Percentiles rank a stretch among this genome's conserved stretches.
phyloP scores from a whole-genome alignment of 2,797 vertebrate genomes.

The Malurus splendens region DNA sequence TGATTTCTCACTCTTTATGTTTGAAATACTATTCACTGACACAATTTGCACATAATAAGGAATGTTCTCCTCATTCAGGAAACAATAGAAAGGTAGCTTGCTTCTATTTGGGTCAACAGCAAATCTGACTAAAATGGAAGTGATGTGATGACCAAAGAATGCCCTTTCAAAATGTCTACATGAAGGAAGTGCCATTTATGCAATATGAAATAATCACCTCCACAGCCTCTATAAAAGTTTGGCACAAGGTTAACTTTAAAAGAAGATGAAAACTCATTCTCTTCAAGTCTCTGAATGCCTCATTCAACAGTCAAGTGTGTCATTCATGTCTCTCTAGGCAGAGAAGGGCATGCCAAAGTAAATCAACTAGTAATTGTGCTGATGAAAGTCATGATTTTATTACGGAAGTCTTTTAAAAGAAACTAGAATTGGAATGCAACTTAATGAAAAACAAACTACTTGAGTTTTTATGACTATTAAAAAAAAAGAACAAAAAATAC shows the following conservation, averaged over 20 bases:
- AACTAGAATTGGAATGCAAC: slow-evolving; percentile 14
- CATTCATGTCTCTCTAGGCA: background rate
- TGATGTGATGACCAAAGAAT: background rate
- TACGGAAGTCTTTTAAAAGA: background rate
- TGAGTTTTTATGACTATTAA: background rate
- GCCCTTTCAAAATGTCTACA: background rate
- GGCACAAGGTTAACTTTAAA: background rate
- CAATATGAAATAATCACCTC: background rate
- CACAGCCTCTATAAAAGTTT: background rate
- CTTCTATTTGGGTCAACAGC: background rate
- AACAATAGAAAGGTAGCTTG: background rate
- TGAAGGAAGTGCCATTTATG: background rate
- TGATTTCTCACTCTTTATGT: background rate
- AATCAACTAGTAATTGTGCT: background rate
- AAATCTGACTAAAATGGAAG: background rate
- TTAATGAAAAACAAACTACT: slow-evolving; percentile 21
- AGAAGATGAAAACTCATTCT: background rate
- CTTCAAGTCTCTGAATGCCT: background rate
- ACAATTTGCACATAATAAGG: background rate
- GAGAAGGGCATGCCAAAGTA: background rate
- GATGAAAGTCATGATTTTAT: slow-evolving; percentile 2
- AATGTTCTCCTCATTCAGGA: background rate
- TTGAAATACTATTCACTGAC: background rate
- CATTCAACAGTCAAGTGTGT: slow-evolving; percentile 9
- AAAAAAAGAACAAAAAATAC: background rate